Evolutionary conservation across 2,113 vertebrate species (phyloP).

Genomic region (Lamprologus ornatipinnis): DNA sequence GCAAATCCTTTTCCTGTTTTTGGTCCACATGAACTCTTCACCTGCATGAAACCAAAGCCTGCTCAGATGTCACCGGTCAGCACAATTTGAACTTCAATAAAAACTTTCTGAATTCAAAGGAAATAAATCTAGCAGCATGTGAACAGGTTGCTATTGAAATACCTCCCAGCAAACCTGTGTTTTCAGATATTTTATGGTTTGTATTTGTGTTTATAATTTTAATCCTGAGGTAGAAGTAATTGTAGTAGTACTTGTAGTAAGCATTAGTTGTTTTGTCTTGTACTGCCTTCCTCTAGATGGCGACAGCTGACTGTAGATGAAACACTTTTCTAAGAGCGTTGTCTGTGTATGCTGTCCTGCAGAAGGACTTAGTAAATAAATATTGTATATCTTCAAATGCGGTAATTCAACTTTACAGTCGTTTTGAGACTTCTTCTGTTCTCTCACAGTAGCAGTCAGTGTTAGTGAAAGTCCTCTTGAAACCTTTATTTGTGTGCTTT

Average conservation of each 20-base stretch:
- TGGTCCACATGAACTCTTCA: neutral
- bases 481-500: neutral
- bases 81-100: neutral
- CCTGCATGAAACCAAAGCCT: neutral
- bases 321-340: neutral
- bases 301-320: neutral
- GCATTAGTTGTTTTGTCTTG: neutral
- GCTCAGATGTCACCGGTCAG: neutral
- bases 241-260: neutral
- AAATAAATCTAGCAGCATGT: neutral
- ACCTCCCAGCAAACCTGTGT: neutral
- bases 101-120: neutral
- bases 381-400: neutral
- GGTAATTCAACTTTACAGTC: neutral
- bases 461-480: neutral
- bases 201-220: neutral
- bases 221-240: neutral
- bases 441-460: neutral
- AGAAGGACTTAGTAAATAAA: neutral
- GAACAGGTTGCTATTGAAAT: neutral
- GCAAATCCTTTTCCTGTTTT: neutral
- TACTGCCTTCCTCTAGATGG: conserved; percentile 34
- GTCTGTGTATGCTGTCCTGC: neutral
- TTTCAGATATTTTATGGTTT: neutral
- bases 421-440: neutral